phyloP scores from a whole-genome alignment of 2,113 vertebrate genomes.

The Asarcornis scutulata region DNA sequence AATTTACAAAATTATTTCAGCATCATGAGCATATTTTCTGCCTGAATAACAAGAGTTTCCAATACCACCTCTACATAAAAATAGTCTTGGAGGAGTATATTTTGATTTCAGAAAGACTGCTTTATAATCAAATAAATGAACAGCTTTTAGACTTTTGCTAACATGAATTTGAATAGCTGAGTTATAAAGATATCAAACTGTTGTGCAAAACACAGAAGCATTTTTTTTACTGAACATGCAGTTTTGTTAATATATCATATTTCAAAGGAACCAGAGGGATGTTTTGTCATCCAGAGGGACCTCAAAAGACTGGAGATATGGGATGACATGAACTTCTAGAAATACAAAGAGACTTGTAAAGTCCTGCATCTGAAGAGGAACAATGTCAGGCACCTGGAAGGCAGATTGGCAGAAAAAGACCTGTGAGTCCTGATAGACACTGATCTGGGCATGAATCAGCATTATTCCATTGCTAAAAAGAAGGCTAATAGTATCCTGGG shows the following conservation, averaged over 20 bases:
- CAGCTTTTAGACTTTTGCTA: neutral
- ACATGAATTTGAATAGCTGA: neutral
- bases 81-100: neutral
- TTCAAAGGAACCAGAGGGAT: neutral
- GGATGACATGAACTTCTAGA: too few relatives aligned
- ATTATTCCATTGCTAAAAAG: too few relatives aligned
- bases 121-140: neutral
- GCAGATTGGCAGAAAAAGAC: too few relatives aligned
- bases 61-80: neutral
- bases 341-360: too few relatives aligned
- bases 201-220: neutral
- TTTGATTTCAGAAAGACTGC: neutral
- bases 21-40: neutral
- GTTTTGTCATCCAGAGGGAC: too few relatives aligned
- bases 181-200: neutral
- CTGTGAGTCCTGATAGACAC: too few relatives aligned
- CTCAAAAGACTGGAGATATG: too few relatives aligned
- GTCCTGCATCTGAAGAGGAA: too few relatives aligned
- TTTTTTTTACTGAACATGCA: neutral
- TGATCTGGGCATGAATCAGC: too few relatives aligned
- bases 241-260: neutral
- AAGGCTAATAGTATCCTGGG: too few relatives aligned
- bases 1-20: neutral
- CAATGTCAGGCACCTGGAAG: too few relatives aligned
- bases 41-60: neutral